A percentile compares a stretch with the other conserved stretches of the same genome.
Evolutionary conservation across 1,140 invertebrate genomes (phyloP).

Genomic region (Chrysopa pallens): DNA sequence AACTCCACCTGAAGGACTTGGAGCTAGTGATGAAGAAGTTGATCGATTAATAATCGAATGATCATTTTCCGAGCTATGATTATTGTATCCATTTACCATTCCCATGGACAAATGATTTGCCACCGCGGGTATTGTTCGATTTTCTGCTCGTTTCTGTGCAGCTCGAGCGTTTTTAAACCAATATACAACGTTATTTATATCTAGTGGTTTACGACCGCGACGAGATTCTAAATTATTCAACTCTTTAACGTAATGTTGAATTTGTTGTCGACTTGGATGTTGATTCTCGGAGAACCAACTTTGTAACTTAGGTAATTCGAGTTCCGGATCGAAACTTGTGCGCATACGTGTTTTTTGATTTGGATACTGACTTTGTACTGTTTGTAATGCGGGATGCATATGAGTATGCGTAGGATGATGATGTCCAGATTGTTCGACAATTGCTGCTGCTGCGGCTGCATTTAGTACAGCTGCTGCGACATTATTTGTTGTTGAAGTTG

Average conservation of each 20-base stretch:
- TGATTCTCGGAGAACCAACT: constrained; percentile 92
- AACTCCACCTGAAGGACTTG: no score
- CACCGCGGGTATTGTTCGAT: constrained; percentile 30
- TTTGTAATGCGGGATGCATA: constrained; percentile 48
- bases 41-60: neutral
- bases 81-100: constrained; percentile 34
- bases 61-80: neutral
- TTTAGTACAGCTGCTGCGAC: constrained; percentile 18
- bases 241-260: constrained; percentile 87
- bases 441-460: constrained; percentile 24
- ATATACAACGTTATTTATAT: constrained; percentile 95
- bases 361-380: constrained; percentile 51
- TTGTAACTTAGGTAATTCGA: constrained; percentile 85
- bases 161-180: constrained; percentile 98
- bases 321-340: constrained; percentile 86
- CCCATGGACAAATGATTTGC: constrained; percentile 28
- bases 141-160: constrained; percentile 77
- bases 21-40: no score
- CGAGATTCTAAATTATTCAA: constrained; percentile 82
- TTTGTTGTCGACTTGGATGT: constrained; percentile 84
- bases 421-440: constrained; percentile 24
- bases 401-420: constrained; percentile 25
- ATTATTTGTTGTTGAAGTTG: constrained; percentile 35
- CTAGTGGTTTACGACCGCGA: constrained; percentile 77
- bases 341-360: constrained; percentile 82